Evolutionary conservation across 2,888 invertebrate genomes (phyloP).

Genomic region (Ichneumoninae sp.): DNA sequence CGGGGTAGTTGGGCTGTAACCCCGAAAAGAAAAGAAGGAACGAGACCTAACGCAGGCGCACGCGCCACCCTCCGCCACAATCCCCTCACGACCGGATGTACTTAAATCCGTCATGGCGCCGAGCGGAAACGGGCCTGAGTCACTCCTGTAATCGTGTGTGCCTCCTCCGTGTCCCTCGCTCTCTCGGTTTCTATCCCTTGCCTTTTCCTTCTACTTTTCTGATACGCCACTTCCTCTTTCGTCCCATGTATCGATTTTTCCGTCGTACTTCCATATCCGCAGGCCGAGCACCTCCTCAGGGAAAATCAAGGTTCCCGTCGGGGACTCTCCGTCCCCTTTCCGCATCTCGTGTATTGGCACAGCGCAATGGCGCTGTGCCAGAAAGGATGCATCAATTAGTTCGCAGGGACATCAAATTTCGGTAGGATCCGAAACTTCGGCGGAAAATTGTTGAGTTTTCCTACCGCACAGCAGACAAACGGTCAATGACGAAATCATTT

Average conservation of each 20-base stretch:
- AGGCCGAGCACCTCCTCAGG: neutral
- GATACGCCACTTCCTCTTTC: slow-evolving; percentile 26
- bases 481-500: too few relatives aligned
- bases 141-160: slow-evolving; percentile 80
- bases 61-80: slow-evolving; percentile 73
- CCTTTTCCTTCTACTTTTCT: slow-evolving; percentile 42
- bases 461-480: too few relatives aligned
- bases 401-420: too few relatives aligned
- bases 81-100: slow-evolving; percentile 76
- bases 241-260: slow-evolving; percentile 59
- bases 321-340: neutral
- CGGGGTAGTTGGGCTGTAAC: slow-evolving; percentile 34
- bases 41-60: slow-evolving; percentile 73
- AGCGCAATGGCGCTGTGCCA: neutral
- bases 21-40: slow-evolving; percentile 54
- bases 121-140: slow-evolving; percentile 81
- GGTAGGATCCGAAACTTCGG: too few relatives aligned
- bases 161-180: slow-evolving; percentile 75
- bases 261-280: slow-evolving; percentile 8
- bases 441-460: too few relatives aligned
- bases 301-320: neutral
- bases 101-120: slow-evolving; percentile 82
- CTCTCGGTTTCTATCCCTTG: slow-evolving; percentile 68
- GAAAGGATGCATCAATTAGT: neutral
- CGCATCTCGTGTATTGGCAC: neutral